Conservation (phyloP, 2,888 invertebrate genomes). For the Anoncus sp. region DNA sequence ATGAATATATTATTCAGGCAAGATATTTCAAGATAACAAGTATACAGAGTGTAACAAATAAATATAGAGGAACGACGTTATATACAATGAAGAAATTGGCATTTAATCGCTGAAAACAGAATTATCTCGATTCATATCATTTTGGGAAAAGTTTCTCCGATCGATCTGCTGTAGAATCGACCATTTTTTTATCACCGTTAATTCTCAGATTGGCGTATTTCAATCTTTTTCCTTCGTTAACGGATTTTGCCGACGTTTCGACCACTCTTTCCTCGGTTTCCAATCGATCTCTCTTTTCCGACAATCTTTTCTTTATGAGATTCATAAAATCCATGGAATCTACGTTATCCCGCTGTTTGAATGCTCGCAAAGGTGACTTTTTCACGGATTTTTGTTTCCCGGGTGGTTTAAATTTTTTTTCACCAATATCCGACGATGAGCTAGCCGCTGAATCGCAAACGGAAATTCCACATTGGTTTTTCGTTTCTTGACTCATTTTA, state of each 20-base stretch:
- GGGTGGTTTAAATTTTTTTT: conserved; percentile 22
- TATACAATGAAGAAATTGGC: conserved; percentile 3
- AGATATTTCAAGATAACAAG: background rate
- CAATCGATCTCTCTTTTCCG: conserved; percentile 55
- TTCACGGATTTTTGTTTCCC: background rate
- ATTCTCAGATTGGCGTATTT: conserved; percentile 59
- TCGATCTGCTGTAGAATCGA: background rate
- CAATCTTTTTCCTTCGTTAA: conserved; percentile 50
- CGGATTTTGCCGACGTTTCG: background rate
- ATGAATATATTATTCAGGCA: background rate
- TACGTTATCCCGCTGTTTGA: background rate
- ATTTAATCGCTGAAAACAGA: conserved; percentile 20
- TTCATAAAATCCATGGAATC: conserved; percentile 60
- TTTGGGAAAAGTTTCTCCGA: background rate
- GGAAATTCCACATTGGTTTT: background rate
- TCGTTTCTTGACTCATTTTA: conserved; percentile 23
- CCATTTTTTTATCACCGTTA: conserved; percentile 29
- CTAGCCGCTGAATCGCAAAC: background rate
- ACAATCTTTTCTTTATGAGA: conserved; percentile 65
- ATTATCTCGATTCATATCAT: background rate
- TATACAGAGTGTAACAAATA: conserved; percentile 28
- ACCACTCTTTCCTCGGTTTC: conserved; percentile 29
- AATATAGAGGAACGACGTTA: conserved; percentile 3
- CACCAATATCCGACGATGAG: background rate
- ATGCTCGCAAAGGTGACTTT: background rate